A percentile compares a stretch with the other conserved stretches of the same genome.
These are phyloP conservation scores for Dendrolimus houi DNA, from an alignment of 2,888 invertebrate species.

Conservation along the genomic window DNA sequence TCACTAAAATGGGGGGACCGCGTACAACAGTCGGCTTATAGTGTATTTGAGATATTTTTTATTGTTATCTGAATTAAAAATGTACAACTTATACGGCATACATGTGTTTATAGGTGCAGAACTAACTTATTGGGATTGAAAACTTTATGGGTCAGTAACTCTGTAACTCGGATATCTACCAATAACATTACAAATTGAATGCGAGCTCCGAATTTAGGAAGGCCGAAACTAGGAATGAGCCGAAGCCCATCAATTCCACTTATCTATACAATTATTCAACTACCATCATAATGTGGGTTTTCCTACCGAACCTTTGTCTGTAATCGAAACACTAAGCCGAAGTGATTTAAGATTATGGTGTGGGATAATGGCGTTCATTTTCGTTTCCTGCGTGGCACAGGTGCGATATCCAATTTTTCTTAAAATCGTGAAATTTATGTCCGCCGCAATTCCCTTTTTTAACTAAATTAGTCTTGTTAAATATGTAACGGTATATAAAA, in stretches of 20 bases:
- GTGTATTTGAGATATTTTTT: no score
- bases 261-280: conserved; percentile 73
- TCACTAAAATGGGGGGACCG: no score
- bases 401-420: conserved; percentile 57
- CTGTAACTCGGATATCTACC: not conserved
- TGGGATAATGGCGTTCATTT: conserved; percentile 70
- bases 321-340: conserved; percentile 72
- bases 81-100: no score
- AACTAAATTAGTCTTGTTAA: conserved; percentile 31
- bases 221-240: conserved; percentile 19
- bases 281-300: conserved; percentile 71
- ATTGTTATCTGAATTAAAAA: no score
- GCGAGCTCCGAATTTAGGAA: not conserved
- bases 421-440: conserved; percentile 55
- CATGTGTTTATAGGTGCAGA: no score
- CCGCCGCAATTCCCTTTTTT: conserved; percentile 33
- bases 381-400: conserved; percentile 54
- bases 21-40: no score
- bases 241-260: conserved; percentile 57
- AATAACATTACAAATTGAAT: not conserved
- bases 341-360: conserved; percentile 75
- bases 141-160: not conserved
- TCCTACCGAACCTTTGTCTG: conserved; percentile 67
- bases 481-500: conserved; percentile 1
- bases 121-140: not conserved